Conservation (phyloP, 2,113 vertebrate species). For the Barbus barbus region DNA sequence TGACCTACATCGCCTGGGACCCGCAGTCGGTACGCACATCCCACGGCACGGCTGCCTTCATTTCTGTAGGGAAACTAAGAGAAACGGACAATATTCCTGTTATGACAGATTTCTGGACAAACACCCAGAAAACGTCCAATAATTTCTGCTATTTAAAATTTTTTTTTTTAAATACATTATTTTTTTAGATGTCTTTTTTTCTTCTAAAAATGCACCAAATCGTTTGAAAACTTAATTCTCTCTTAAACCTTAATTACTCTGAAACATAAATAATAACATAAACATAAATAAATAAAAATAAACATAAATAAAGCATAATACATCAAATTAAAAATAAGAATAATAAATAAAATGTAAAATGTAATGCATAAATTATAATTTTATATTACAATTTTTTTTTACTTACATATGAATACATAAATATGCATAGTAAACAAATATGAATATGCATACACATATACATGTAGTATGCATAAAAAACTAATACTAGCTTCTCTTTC, state of each 20-base stretch:
- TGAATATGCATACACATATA: neutral
- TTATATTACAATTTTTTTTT: neutral
- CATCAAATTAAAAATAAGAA: neutral
- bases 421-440: neutral
- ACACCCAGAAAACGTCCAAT: neutral
- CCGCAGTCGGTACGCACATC: slow-evolving; percentile 53
- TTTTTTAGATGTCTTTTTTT: too few species aligned
- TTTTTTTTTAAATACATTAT: neutral
- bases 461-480: too few species aligned
- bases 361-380: neutral
- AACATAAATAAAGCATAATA: neutral
- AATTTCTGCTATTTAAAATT: neutral
- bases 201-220: neutral
- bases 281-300: neutral
- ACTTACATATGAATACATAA: neutral
- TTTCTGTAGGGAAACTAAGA: neutral
- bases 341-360: too few species aligned
- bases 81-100: neutral
- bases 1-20: slow-evolving; percentile 84
- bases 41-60: neutral
- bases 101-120: too few species aligned
- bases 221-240: neutral
- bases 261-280: too few species aligned
- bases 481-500: too few species aligned
- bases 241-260: too few species aligned